Percentiles rank a stretch among this genome's conserved stretches.
phyloP scores from a whole-genome alignment of 2,797 vertebrate species.

The Pogoniulus pusillus region DNA sequence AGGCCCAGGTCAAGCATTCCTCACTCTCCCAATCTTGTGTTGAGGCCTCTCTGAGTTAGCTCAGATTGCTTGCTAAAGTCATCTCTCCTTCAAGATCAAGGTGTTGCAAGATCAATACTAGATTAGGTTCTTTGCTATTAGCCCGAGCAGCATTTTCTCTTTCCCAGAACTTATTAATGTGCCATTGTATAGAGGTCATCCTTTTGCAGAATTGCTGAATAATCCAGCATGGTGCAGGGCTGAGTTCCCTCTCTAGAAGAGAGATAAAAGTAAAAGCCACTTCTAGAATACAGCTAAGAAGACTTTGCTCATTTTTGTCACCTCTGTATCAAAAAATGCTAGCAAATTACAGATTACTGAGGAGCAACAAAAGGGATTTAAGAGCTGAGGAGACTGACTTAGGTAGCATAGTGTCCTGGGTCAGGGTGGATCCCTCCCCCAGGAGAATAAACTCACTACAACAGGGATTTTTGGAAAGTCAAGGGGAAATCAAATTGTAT shows the following conservation, averaged over 20 bases:
- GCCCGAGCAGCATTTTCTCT: slow-evolving; percentile 14
- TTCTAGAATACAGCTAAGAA: background rate
- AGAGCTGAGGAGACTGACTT: background rate
- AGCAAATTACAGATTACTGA: background rate
- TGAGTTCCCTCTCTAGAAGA: background rate
- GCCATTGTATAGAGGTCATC: background rate
- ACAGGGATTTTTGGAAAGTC: too few relatives aligned
- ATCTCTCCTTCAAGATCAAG: background rate
- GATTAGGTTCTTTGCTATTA: slow-evolving; percentile 48
- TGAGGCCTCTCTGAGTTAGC: background rate
- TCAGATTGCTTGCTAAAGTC: slow-evolving; percentile 6
- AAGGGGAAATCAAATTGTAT: too few relatives aligned
- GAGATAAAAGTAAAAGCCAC: background rate
- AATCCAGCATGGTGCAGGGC: background rate
- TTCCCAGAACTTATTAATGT: slow-evolving; percentile 14
- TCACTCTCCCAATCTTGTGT: background rate
- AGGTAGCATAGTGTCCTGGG: too few relatives aligned
- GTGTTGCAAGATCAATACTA: background rate
- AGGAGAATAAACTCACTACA: too few relatives aligned
- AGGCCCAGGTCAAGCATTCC: background rate
- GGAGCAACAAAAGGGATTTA: background rate
- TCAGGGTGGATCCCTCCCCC: too few relatives aligned
- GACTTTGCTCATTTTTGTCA: background rate
- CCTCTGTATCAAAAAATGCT: background rate
- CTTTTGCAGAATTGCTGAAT: background rate